Evolutionary conservation across 2,113 vertebrate genomes (phyloP).

Genomic region (Hassar affinis): DNA sequence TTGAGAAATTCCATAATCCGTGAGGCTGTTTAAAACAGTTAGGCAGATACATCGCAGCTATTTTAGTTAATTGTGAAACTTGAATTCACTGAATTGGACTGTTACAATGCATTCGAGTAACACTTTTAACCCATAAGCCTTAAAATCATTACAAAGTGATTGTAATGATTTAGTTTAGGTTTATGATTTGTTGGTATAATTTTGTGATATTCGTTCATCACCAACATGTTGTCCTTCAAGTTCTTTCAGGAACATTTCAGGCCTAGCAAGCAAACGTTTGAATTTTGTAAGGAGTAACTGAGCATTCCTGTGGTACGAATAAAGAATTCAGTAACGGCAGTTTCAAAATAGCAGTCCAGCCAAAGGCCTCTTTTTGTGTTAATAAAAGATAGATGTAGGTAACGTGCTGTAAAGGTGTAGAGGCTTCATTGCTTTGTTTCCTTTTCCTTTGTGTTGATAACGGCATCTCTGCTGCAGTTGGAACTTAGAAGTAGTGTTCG

Average conservation of each 20-base stretch:
- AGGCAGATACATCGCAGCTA: constrained; percentile 39
- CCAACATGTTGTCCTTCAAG: constrained; percentile 15
- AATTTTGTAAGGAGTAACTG: constrained; percentile 6
- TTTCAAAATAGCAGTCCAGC: constrained; percentile 34
- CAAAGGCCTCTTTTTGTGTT: constrained; percentile 49
- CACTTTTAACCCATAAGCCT: constrained; percentile 66
- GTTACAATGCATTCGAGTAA: constrained; percentile 49
- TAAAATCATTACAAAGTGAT: constrained; percentile 58
- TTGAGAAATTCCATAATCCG: background rate
- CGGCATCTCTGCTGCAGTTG: constrained; percentile 55
- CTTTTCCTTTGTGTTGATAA: constrained; percentile 57
- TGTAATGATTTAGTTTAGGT: constrained; percentile 49
- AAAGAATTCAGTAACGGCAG: constrained; percentile 27
- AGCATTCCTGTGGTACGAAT: constrained; percentile 19
- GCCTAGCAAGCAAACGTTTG: constrained; percentile 32
- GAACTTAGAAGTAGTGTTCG: constrained; percentile 62
- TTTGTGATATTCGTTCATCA: constrained; percentile 30
- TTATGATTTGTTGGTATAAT: constrained; percentile 48
- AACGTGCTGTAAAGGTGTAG: constrained; percentile 66
- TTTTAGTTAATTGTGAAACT: constrained; percentile 47
- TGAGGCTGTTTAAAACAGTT: constrained; percentile 41
- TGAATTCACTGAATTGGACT: constrained; percentile 56
- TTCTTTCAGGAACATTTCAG: constrained; percentile 27
- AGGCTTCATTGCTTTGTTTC: constrained; percentile 51
- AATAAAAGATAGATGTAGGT: constrained; percentile 54